Percentiles rank a stretch among this genome's conserved stretches.
phyloP scores from a whole-genome alignment of 2,113 vertebrate species.

The Channa argus region DNA sequence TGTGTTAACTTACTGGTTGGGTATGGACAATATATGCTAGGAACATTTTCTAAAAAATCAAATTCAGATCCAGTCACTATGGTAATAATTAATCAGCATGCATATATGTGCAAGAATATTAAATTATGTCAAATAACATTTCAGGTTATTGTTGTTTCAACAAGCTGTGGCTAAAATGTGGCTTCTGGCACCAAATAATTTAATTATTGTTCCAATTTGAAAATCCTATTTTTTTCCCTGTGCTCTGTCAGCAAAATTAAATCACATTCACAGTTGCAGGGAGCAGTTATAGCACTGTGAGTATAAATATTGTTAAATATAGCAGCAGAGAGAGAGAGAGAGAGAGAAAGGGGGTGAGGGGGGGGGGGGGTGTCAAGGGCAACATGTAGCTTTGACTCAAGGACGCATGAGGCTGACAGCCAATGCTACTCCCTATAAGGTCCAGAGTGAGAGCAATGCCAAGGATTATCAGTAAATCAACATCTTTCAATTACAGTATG shows the following conservation, averaged over 20 bases:
- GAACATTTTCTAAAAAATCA: neutral
- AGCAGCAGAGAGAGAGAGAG: conserved; percentile 19
- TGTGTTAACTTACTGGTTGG: neutral
- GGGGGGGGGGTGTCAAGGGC: conserved; percentile 75
- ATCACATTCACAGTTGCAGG: conserved; percentile 35
- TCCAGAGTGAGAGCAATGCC: conserved; percentile 54
- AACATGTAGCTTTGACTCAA: conserved; percentile 67
- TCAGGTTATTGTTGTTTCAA: conserved; percentile 44
- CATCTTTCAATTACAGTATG: conserved; percentile 53
- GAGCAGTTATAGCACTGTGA: conserved; percentile 18
- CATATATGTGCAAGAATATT: conserved; percentile 49
- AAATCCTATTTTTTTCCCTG: conserved; percentile 48
- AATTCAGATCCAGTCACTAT: conserved; percentile 5
- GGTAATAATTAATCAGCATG: conserved; percentile 49
- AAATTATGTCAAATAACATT: conserved; percentile 55
- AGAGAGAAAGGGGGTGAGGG: neutral
- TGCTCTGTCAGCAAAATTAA: conserved; percentile 71
- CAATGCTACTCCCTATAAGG: conserved; percentile 43
- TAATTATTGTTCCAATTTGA: conserved; percentile 60
- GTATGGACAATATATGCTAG: neutral
- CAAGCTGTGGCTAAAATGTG: conserved; percentile 37
- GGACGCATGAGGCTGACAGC: conserved; percentile 61
- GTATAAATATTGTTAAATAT: conserved; percentile 43
- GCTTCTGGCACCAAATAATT: conserved; percentile 38
- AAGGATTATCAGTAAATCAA: conserved; percentile 71